phyloP scores from a whole-genome alignment of 2,888 invertebrate species.

The Archips xylosteana region DNA sequence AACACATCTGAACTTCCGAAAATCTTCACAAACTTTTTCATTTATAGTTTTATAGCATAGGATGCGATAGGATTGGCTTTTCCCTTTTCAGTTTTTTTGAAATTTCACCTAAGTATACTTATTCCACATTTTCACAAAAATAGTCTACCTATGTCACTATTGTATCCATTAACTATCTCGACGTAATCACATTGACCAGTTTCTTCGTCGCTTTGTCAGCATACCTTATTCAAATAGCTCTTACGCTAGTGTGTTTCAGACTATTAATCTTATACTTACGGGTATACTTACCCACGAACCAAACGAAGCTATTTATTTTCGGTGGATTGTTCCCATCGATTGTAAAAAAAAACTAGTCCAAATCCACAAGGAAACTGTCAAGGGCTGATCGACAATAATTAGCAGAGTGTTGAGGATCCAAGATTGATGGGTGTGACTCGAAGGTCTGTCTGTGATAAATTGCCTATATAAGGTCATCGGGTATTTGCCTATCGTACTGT shows the following conservation, averaged over 20 bases:
- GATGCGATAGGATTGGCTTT: too few relatives aligned
- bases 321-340: constrained; percentile 7
- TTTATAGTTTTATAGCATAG: too few relatives aligned
- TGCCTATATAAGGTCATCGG: constrained; percentile 83
- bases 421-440: constrained; percentile 81
- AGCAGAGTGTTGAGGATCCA: constrained; percentile 55
- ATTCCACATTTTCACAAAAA: too few relatives aligned
- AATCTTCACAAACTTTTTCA: too few relatives aligned
- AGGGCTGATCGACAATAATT: constrained; percentile 42
- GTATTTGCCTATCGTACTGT: constrained; percentile 79
- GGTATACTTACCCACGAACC: not conserved
- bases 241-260: not conserved
- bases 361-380: constrained; percentile 36
- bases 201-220: too few relatives aligned
- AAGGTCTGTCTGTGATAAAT: constrained; percentile 84
- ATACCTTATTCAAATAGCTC: not conserved
- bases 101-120: too few relatives aligned
- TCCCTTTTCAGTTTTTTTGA: too few relatives aligned
- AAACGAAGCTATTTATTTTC: constrained; percentile 7
- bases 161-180: too few relatives aligned
- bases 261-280: not conserved
- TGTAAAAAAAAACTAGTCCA: constrained; percentile 34
- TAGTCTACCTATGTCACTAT: too few relatives aligned
- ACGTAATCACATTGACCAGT: too few relatives aligned
- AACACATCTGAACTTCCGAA: too few relatives aligned